Conservation (phyloP, 2,797 vertebrate genomes). For the Rachycentron canadum region DNA sequence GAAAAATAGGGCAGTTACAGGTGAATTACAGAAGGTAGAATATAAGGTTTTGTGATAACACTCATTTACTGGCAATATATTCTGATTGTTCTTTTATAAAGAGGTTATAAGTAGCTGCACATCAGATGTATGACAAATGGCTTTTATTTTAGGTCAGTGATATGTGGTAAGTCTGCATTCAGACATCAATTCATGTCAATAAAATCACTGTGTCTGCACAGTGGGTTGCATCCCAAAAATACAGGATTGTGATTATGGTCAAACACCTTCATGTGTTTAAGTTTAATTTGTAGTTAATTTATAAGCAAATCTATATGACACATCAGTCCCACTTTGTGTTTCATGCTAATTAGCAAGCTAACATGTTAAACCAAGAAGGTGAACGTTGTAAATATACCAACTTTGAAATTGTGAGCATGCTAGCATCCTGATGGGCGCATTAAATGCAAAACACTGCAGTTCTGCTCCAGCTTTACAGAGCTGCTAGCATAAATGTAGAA, state of each 20-base stretch:
- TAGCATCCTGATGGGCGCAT: too few species aligned
- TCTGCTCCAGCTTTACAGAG: too few species aligned
- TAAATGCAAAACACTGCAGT: too few species aligned
- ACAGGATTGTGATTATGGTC: too few species aligned
- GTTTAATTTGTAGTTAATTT: too few species aligned
- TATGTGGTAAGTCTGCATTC: not conserved
- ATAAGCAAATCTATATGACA: not conserved
- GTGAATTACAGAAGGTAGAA: not conserved
- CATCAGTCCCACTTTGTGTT: not conserved
- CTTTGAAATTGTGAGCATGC: too few species aligned
- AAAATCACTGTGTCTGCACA: too few species aligned
- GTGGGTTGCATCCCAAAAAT: too few species aligned
- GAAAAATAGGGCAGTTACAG: not conserved
- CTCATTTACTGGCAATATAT: too few species aligned
- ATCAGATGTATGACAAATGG: not conserved
- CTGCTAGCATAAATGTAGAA: not conserved
- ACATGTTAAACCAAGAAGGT: not conserved
- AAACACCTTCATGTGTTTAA: too few species aligned
- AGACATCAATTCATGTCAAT: too few species aligned
- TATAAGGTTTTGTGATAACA: not conserved
- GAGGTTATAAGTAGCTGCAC: not conserved
- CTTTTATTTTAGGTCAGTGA: not conserved
- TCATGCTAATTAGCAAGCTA: not conserved
- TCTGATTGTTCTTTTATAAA: too few species aligned
- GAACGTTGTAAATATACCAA: not conserved